A percentile compares a stretch with the other conserved stretches of the same genome.
Evolutionary conservation across 2,797 vertebrate species (phyloP).

Genomic region (Buphagus erythrorhynchus): DNA sequence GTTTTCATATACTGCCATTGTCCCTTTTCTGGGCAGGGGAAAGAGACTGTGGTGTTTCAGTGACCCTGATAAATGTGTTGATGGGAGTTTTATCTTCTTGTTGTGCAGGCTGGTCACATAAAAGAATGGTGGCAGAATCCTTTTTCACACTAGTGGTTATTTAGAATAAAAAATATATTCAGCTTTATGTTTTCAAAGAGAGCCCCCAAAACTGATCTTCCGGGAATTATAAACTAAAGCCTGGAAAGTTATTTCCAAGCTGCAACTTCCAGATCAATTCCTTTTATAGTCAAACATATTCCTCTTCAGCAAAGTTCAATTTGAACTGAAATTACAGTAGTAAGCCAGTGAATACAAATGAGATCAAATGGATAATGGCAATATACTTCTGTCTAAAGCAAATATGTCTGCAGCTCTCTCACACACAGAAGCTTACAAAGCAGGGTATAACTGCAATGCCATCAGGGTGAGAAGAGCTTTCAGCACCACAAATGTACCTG

Average conservation of each 20-base stretch:
- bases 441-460: not conserved
- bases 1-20: not conserved
- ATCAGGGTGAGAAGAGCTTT: not conserved
- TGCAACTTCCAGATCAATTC: not conserved
- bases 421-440: not conserved
- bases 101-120: not conserved
- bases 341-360: slow-evolving; percentile 3
- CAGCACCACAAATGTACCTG: not conserved
- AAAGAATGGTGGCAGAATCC: not conserved
- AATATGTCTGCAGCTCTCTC: not conserved
- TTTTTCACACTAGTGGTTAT: not conserved
- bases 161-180: not conserved
- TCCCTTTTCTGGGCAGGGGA: not conserved
- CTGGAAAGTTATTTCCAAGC: not conserved
- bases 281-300: not conserved
- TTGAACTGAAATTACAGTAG: not conserved
- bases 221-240: not conserved
- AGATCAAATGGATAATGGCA: not conserved
- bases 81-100: not conserved
- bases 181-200: not conserved
- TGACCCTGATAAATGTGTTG: not conserved
- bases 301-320: not conserved
- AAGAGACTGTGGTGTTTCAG: not conserved
- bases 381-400: not conserved
- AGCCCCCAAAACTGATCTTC: not conserved